These are phyloP conservation scores for Oreortyx pictus DNA, from an alignment of 2,797 vertebrate species.

Conservation along the genomic window DNA sequence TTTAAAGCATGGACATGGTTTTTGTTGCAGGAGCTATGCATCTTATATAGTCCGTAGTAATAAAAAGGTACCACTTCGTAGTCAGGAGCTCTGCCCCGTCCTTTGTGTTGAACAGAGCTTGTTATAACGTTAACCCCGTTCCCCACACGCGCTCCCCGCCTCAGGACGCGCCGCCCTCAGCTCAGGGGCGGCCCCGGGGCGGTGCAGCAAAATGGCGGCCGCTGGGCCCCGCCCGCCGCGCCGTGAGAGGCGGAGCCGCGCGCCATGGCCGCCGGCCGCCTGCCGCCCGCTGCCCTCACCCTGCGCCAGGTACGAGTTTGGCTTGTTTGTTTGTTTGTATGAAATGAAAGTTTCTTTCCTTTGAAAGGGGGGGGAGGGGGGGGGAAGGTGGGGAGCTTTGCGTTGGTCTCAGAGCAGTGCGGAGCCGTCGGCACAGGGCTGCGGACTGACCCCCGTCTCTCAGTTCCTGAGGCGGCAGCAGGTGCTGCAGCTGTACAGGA, in stretches of 20 bases:
- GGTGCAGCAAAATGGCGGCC: neutral
- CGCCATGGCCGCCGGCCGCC: constrained; percentile 76
- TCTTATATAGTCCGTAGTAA: constrained; percentile 75
- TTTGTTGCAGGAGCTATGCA: constrained; percentile 79
- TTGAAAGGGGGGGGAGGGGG: fast-evolving
- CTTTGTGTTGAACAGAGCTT: neutral
- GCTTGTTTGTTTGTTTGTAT: fast-evolving
- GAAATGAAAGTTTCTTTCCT: fast-evolving
- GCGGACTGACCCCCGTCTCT: neutral
- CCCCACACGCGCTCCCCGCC: neutral
- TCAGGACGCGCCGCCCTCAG: neutral
- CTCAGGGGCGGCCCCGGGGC: too few relatives aligned
- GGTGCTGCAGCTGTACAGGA: constrained; percentile 89
- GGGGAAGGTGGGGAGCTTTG: fast-evolving
- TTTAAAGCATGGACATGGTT: constrained; percentile 64
- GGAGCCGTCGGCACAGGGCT: fast-evolving
- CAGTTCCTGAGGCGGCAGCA: constrained; percentile 94
- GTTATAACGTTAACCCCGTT: neutral
- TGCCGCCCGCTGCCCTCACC: constrained; percentile 74
- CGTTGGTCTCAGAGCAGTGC: fast-evolving
- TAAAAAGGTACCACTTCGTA: constrained; percentile 75
- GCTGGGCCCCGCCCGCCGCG: neutral
- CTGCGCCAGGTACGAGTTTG: constrained; percentile 81
- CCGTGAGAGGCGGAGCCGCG: neutral
- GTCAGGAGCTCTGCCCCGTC: neutral